Evolutionary conservation across 2,797 vertebrate genomes (phyloP).

Genomic region (Myotis pilosus): DNA sequence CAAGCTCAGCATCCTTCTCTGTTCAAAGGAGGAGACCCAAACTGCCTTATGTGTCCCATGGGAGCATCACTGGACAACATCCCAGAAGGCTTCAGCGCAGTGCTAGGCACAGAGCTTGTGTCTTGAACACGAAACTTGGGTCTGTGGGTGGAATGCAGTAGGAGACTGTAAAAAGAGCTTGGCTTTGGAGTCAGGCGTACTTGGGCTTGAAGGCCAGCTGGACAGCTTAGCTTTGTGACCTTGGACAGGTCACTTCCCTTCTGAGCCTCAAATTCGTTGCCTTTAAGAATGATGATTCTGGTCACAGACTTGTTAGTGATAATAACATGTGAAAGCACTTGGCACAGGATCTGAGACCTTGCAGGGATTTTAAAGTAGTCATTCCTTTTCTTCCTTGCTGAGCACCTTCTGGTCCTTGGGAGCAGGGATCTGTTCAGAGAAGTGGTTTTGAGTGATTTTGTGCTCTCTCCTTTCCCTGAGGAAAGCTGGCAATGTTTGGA

Average conservation of each 20-base stretch:
- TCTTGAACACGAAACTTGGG: not conserved
- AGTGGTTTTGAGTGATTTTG: not conserved
- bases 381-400: not conserved
- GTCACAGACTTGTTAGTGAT: not conserved
- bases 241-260: constrained; percentile 6
- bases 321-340: not conserved
- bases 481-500: not conserved
- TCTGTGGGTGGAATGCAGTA: not conserved
- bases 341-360: not conserved
- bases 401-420: not conserved
- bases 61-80: not conserved
- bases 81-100: not conserved
- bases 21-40: not conserved
- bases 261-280: not conserved
- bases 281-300: constrained; percentile 19
- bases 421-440: not conserved
- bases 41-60: not conserved
- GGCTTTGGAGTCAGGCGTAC: not conserved
- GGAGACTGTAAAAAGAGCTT: not conserved
- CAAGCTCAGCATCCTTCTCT: not conserved
- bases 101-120: not conserved
- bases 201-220: constrained; percentile 5
- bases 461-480: not conserved
- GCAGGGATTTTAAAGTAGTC: not conserved
- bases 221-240: not conserved